Percentiles rank a stretch among this genome's conserved stretches.
Evolutionary conservation across 2,888 invertebrate species (phyloP).

Genomic region (Drosophila incognita): DNA sequence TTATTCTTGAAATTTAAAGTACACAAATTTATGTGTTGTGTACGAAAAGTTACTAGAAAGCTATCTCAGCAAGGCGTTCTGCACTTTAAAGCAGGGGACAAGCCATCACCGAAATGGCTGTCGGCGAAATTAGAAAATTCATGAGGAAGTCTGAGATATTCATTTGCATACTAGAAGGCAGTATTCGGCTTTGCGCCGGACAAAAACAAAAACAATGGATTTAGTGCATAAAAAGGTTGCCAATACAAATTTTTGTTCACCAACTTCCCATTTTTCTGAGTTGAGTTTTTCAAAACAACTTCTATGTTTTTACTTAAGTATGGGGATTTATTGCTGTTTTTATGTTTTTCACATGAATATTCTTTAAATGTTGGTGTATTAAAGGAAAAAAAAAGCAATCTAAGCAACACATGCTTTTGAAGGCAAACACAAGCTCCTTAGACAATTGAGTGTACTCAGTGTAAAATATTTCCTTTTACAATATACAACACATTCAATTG

Average conservation of each 20-base stretch:
- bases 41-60: neutral
- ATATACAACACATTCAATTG: slow-evolving; percentile 6
- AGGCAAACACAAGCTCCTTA: neutral
- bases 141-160: neutral
- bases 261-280: neutral
- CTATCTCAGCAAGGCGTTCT: neutral
- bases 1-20: neutral
- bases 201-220: neutral
- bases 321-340: too few species aligned
- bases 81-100: neutral
- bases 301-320: neutral
- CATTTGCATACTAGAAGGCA: neutral
- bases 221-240: neutral
- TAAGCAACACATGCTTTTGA: neutral
- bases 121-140: neutral
- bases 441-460: neutral
- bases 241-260: neutral
- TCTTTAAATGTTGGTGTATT: neutral
- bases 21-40: neutral
- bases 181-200: neutral
- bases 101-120: neutral
- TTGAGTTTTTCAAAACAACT: neutral
- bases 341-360: neutral
- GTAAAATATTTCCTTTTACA: slow-evolving; percentile 11
- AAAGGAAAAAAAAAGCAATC: neutral